These are phyloP conservation scores for Corynorhinus townsendii DNA, from an alignment of 2,113 vertebrate species.

Conservation along the genomic window DNA sequence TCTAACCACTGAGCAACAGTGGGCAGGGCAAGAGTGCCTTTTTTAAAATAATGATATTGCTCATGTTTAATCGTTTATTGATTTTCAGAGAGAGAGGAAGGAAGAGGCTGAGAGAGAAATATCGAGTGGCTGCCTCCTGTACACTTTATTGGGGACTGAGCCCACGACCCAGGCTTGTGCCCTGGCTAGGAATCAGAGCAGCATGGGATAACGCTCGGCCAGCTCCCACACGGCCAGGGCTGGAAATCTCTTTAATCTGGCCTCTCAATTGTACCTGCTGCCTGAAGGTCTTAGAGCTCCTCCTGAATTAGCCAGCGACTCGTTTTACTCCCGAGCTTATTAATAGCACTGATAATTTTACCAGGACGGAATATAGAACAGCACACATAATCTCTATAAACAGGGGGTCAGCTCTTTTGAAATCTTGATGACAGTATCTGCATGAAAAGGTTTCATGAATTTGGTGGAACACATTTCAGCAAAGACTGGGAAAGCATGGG, in stretches of 20 bases:
- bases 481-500: not conserved
- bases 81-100: not conserved
- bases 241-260: not conserved
- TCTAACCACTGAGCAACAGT: too few species aligned
- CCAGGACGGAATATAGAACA: conserved; percentile 10
- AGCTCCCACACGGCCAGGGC: too few species aligned
- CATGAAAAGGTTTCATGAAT: not conserved
- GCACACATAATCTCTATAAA: conserved; percentile 65
- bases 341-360: conserved; percentile 45
- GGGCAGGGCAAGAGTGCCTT: too few species aligned
- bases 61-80: not conserved
- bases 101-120: not conserved
- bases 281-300: not conserved
- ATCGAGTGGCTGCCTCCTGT: too few species aligned
- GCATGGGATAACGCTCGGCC: not conserved
- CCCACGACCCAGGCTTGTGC: not conserved
- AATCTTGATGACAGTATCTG: not conserved
- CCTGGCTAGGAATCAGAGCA: too few species aligned
- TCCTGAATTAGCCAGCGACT: not conserved
- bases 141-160: not conserved
- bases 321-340: conserved; percentile 40
- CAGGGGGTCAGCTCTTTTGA: not conserved
- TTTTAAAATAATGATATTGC: not conserved
- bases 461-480: not conserved
- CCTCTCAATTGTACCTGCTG: conserved; percentile 22